Base-by-base conservation (phyloP, 2,113 vertebrate species). In the Lepus europaeus region DNA sequence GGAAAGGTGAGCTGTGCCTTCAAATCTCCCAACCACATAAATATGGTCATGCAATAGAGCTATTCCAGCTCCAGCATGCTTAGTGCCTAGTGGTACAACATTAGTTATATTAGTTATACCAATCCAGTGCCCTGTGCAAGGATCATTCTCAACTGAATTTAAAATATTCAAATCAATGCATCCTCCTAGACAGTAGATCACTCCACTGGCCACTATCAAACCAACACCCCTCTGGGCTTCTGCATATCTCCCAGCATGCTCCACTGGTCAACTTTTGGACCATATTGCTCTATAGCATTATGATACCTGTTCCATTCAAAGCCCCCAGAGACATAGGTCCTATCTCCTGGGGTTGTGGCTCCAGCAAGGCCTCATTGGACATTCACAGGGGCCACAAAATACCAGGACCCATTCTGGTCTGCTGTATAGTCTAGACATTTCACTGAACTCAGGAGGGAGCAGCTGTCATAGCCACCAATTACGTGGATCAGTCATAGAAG, bases 191-290 rank as follows among this genome's bases (percentile, higher is more conserved):
- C 99, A 99, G 98, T 99, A 99, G 95, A 99, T 99, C 1, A 99
- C 99, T 79, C 99, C 99, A 6, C 99, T 99, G 22, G 99, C 99
- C 1, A 99, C 99, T 72, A 99, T 99, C 1, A 99, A 98, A 74
- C 99, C 99, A 0, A 99, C 99, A 53, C 99, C 99, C 95, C 99
- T 99, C 97, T 99, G 98, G 1, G 99, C 99, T 1, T 99, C 98
- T 99, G 99, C 99, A 99, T 99, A 97, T 99, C 99, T 96, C 99
- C 99, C 97, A 99, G 98, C 99, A 99, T 99, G 91, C 99, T 99
- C 99, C 99, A 99, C 98, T 99, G 99, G 96, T 99, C 99, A 4
- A 99, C 99, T 97, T 99, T 99, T 0, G 99, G 99, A 98, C 99
- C 99, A 3, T 99, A 99, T 29, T 99, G 98, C 95, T 99, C 99